Conservation (phyloP, 2,888 invertebrate genomes). For the Drosophila melanocephala region DNA sequence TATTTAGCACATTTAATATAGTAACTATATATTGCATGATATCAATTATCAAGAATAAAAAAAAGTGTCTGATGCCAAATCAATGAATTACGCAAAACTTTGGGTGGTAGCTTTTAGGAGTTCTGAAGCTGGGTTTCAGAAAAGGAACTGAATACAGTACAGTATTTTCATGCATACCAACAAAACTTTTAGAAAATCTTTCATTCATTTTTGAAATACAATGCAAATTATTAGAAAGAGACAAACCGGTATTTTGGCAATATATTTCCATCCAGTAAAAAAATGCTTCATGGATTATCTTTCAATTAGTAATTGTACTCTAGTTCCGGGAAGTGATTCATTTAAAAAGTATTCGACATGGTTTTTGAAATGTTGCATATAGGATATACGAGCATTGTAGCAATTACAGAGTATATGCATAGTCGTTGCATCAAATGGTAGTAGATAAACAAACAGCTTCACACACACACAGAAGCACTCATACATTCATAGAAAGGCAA, state of each 20-base stretch:
- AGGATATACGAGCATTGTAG: slow-evolving; percentile 5
- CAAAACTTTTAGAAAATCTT: not conserved
- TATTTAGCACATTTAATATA: not conserved
- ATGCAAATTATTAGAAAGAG: not conserved
- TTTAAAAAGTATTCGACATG: not conserved
- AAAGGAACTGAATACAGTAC: not conserved
- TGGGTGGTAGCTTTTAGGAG: not conserved
- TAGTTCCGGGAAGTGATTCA: not conserved
- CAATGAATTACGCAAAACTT: not conserved
- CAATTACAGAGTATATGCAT: slow-evolving; percentile 12
- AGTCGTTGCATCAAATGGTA: slow-evolving; percentile 19
- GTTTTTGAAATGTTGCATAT: not conserved
- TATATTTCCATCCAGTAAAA: not conserved
- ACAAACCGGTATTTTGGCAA: not conserved
- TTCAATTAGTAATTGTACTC: not conserved
- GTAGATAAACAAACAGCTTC: slow-evolving; percentile 23
- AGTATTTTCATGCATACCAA: not conserved
- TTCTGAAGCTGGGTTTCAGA: not conserved
- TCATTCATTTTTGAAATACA: not conserved
- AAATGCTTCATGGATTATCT: not conserved
- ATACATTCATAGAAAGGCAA: slow-evolving; percentile 34
- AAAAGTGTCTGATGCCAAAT: not conserved
- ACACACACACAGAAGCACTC: not conserved
- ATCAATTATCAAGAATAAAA: not conserved
- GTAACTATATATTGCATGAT: not conserved